Conservation (phyloP, 2,888 invertebrate species). For the Rutpela maculata region DNA sequence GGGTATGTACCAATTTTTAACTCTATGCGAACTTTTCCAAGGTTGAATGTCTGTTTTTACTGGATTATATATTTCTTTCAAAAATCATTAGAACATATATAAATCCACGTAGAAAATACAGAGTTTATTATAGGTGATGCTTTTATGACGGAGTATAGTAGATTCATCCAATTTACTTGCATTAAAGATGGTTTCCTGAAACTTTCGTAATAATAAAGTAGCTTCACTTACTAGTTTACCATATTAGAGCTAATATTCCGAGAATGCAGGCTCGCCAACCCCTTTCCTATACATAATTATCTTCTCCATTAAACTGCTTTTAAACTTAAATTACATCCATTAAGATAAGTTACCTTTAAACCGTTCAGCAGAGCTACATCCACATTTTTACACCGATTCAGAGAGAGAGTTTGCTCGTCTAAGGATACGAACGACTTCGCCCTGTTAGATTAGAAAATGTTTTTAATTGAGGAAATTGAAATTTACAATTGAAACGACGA, state of each 20-base stretch:
- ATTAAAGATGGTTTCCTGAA: slow-evolving; percentile 30
- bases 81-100: too few relatives aligned
- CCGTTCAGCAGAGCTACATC: neutral
- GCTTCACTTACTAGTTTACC: slow-evolving; percentile 36
- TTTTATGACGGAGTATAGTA: neutral
- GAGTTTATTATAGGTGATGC: neutral
- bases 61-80: too few relatives aligned
- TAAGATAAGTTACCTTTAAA: slow-evolving; percentile 29
- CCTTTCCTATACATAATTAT: slow-evolving; percentile 36
- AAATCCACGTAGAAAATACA: neutral
- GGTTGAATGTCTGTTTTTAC: too few relatives aligned
- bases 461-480: neutral
- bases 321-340: slow-evolving; percentile 38
- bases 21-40: too few relatives aligned
- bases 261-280: slow-evolving; percentile 27
- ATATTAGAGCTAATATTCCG: slow-evolving; percentile 37
- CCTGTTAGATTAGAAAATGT: neutral
- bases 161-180: slow-evolving; percentile 3
- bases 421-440: neutral
- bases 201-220: slow-evolving; percentile 38
- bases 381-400: neutral
- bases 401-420: neutral
- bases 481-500: slow-evolving; percentile 16
- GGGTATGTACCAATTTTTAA: too few relatives aligned
- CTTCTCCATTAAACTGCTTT: slow-evolving; percentile 36